Percentiles rank a stretch among this genome's conserved stretches.
Conservation (phyloP, 2,113 vertebrate species). For the Scalopus aquaticus region DNA sequence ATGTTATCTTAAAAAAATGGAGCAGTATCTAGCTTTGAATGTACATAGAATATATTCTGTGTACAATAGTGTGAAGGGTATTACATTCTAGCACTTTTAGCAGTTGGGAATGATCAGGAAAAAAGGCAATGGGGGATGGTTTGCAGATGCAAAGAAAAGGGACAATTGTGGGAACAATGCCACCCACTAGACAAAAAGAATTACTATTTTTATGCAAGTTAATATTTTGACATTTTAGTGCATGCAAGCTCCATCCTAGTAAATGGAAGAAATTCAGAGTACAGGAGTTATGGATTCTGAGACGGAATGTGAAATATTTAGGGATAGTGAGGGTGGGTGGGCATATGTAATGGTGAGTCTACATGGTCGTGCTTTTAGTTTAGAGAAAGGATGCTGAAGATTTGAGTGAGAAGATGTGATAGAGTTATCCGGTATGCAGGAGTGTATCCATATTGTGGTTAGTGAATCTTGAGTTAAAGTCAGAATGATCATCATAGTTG, state of each 20-base stretch:
- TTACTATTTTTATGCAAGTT: neutral
- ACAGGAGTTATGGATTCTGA: neutral
- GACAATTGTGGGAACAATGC: neutral
- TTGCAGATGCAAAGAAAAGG: neutral
- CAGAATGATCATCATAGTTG: neutral
- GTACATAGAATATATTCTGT: no score
- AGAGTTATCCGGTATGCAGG: neutral
- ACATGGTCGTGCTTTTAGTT: neutral
- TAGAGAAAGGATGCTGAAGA: neutral
- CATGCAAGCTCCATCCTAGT: neutral
- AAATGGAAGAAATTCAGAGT: neutral
- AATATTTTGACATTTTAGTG: neutral
- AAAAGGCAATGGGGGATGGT: neutral
- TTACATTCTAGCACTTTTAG: neutral
- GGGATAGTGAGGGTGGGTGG: neutral
- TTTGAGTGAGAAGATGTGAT: neutral
- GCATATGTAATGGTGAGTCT: no score
- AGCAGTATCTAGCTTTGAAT: neutral
- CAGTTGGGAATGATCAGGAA: neutral
- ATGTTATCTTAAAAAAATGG: neutral
- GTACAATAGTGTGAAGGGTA: neutral
- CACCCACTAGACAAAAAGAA: neutral
- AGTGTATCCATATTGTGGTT: no score
- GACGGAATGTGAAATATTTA: neutral
- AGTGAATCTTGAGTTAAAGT: neutral